phyloP scores from a whole-genome alignment of 2,113 vertebrate genomes.

The Hyaena hyaena region DNA sequence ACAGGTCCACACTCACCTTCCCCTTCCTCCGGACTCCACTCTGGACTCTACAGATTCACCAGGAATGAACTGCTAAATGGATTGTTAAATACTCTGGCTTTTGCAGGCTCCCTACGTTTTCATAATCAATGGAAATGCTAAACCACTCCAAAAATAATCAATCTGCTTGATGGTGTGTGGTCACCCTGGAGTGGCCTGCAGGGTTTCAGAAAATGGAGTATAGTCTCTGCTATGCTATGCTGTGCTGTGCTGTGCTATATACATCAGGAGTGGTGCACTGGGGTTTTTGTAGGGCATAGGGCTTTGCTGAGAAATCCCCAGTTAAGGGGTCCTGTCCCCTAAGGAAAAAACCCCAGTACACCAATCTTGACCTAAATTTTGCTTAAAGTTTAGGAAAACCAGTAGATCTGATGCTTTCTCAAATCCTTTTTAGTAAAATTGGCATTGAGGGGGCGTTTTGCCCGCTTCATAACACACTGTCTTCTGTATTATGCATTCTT shows the following conservation, averaged over 20 bases:
- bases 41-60: constrained; percentile 45
- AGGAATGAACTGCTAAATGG: constrained; percentile 60
- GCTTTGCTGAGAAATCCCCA: background rate
- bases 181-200: background rate
- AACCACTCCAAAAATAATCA: constrained; percentile 65
- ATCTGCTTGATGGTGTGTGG: constrained; percentile 36
- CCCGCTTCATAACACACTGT: background rate
- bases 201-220: background rate
- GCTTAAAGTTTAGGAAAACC: background rate
- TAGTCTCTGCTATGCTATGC: background rate
- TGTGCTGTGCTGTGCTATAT: background rate
- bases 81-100: constrained; percentile 23
- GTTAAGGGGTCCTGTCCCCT: background rate
- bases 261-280: background rate
- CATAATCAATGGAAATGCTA: constrained; percentile 64
- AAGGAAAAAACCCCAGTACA: background rate
- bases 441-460: background rate
- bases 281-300: background rate
- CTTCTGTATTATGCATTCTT: background rate
- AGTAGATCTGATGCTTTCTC: background rate
- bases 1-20: background rate
- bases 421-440: background rate
- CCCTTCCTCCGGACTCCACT: background rate
- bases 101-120: constrained; percentile 50
- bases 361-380: background rate